These are phyloP conservation scores for Sylvia atricapilla DNA, from an alignment of 2,113 vertebrate species.

Conservation along the genomic window DNA sequence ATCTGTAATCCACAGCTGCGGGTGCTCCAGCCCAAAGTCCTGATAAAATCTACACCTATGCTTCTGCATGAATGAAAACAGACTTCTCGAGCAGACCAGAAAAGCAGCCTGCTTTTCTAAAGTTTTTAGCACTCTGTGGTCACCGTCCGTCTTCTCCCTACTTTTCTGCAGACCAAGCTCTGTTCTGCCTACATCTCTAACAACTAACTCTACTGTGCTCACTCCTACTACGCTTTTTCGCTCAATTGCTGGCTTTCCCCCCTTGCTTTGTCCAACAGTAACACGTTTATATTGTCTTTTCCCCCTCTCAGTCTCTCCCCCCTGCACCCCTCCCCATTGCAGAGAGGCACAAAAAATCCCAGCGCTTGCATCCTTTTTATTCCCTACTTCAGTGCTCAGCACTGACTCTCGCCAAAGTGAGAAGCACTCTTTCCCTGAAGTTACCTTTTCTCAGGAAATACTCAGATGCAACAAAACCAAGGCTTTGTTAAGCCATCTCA, in stretches of 20 bases:
- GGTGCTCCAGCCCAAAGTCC: constrained; percentile 63
- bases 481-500: neutral
- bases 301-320: neutral
- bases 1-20: constrained; percentile 72
- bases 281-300: neutral
- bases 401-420: neutral
- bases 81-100: constrained; percentile 18
- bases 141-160: neutral
- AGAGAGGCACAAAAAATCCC: neutral
- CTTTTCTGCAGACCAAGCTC: neutral
- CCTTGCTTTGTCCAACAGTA: neutral
- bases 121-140: neutral
- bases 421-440: neutral
- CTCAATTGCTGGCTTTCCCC: neutral
- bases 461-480: neutral
- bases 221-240: neutral
- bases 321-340: neutral
- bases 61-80: constrained; percentile 66
- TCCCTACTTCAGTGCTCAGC: neutral
- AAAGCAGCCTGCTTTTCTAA: neutral
- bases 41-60: constrained; percentile 70
- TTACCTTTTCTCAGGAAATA: neutral
- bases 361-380: neutral
- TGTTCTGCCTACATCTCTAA: neutral
- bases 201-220: neutral